phyloP scores from a whole-genome alignment of 2,797 vertebrate species.

The Ctenopoma kingsleyae region DNA sequence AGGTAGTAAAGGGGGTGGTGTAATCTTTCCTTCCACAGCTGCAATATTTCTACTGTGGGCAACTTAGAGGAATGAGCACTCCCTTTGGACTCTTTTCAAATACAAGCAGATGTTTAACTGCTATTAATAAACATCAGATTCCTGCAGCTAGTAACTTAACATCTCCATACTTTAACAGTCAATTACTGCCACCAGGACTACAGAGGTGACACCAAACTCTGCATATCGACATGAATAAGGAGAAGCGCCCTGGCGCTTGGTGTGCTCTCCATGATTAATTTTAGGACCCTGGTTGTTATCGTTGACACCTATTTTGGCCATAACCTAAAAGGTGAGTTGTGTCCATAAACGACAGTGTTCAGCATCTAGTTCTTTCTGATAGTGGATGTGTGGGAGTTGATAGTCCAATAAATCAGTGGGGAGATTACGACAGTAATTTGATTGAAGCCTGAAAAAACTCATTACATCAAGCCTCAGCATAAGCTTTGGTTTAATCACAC shows the following conservation, averaged over 20 bases:
- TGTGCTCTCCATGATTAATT: constrained; percentile 6
- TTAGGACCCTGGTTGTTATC: constrained; percentile 13
- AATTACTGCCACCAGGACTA: constrained; percentile 36
- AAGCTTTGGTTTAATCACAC: constrained; percentile 80
- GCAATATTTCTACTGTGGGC: constrained; percentile 66
- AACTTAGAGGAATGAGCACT: constrained; percentile 61
- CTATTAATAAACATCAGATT: constrained; percentile 66
- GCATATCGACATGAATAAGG: constrained; percentile 18
- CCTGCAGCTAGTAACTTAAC: constrained; percentile 52
- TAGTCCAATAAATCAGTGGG: constrained; percentile 72
- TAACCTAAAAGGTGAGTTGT: constrained; percentile 45
- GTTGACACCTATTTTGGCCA: constrained; percentile 24
- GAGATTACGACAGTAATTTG: constrained; percentile 76
- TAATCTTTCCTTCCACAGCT: constrained; percentile 60
- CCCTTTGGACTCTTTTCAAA: constrained; percentile 66
- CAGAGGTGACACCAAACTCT: constrained; percentile 16
- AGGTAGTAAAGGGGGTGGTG: constrained; percentile 29
- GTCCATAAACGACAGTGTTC: constrained; percentile 32
- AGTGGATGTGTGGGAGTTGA: constrained; percentile 54
- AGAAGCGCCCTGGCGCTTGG: not conserved
- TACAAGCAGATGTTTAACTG: constrained; percentile 76
- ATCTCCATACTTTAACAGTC: constrained; percentile 34
- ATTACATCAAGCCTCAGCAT: constrained; percentile 73
- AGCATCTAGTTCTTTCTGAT: constrained; percentile 23
- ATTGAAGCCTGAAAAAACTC: constrained; percentile 74